Evolutionary conservation across 2,113 vertebrate species (phyloP).

Genomic region (Epinephelus cyanopodus): DNA sequence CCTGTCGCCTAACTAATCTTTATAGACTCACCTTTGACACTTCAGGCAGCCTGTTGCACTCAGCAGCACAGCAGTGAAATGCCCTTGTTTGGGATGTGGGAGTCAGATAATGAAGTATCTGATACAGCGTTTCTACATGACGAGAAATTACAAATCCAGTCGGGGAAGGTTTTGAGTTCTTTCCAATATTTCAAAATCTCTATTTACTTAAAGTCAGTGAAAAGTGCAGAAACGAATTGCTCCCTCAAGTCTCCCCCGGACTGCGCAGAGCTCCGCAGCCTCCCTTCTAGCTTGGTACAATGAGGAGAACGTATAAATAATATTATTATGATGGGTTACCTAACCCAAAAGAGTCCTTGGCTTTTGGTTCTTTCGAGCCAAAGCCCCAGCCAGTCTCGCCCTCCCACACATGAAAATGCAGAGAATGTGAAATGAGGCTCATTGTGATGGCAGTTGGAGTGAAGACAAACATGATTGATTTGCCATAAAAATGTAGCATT

Average conservation of each 20-base stretch:
- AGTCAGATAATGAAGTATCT: slow-evolving; percentile 45
- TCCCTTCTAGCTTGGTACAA: slow-evolving; percentile 60
- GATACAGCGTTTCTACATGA: slow-evolving; percentile 8
- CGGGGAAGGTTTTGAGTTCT: slow-evolving; percentile 9
- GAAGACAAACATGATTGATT: slow-evolving; percentile 80
- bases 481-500: slow-evolving; percentile 72
- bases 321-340: slow-evolving; percentile 73
- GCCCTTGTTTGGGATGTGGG: slow-evolving; percentile 53
- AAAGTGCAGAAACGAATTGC: slow-evolving; percentile 62
- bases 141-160: slow-evolving; percentile 9
- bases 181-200: slow-evolving; percentile 57
- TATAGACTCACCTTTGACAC: slow-evolving; percentile 79
- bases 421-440: slow-evolving; percentile 78
- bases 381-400: slow-evolving; percentile 60
- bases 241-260: slow-evolving; percentile 59
- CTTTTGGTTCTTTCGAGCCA: slow-evolving; percentile 57
- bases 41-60: slow-evolving; percentile 47
- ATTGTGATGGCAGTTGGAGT: slow-evolving; percentile 69
- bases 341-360: slow-evolving; percentile 63
- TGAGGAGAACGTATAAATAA: slow-evolving; percentile 72
- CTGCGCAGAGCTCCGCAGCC: slow-evolving; percentile 34
- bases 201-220: slow-evolving; percentile 65
- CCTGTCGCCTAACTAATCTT: slow-evolving; percentile 77
- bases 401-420: slow-evolving; percentile 77
- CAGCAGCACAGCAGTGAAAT: slow-evolving; percentile 48